A percentile compares a stretch with the other conserved stretches of the same genome.
Evolutionary conservation across 1,140 invertebrate species (phyloP).

Genomic region (Platyscapa corneri): DNA sequence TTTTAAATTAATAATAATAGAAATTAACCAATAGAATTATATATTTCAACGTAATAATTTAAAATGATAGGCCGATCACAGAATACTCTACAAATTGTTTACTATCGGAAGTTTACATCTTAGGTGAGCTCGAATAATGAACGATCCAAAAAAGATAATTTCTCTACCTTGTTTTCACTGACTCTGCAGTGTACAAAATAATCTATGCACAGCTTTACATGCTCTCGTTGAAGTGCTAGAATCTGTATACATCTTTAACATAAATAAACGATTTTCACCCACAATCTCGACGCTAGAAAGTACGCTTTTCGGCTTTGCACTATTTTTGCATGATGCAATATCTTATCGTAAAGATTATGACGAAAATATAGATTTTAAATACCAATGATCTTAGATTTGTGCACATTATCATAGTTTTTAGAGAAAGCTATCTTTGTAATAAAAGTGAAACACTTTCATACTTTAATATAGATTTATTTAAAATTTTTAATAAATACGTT

Average conservation of each 20-base stretch:
- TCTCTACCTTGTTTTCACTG: background rate
- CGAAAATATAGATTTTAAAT: background rate
- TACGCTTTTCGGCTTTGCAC: background rate
- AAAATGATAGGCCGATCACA: background rate
- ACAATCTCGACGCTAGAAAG: background rate
- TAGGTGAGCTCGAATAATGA: constrained; percentile 28
- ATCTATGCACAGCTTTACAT: constrained; percentile 53
- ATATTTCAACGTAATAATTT: no score
- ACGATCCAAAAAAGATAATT: background rate
- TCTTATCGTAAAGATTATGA: background rate
- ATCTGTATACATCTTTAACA: constrained; percentile 3
- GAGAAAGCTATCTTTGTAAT: no score
- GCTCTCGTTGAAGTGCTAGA: constrained; percentile 26
- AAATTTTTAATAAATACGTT: no score
- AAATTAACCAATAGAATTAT: no score
- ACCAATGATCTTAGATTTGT: background rate
- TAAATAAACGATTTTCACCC: constrained; percentile 30
- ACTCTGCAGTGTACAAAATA: constrained; percentile 43
- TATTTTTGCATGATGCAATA: background rate
- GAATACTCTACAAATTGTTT: background rate
- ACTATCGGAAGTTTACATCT: background rate
- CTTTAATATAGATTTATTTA: no score
- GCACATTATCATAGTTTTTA: no score
- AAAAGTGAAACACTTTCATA: no score
- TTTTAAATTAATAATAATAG: no score